Evolutionary conservation across 2,888 invertebrate species (phyloP).

Genomic region (Drosophila prolongata): DNA sequence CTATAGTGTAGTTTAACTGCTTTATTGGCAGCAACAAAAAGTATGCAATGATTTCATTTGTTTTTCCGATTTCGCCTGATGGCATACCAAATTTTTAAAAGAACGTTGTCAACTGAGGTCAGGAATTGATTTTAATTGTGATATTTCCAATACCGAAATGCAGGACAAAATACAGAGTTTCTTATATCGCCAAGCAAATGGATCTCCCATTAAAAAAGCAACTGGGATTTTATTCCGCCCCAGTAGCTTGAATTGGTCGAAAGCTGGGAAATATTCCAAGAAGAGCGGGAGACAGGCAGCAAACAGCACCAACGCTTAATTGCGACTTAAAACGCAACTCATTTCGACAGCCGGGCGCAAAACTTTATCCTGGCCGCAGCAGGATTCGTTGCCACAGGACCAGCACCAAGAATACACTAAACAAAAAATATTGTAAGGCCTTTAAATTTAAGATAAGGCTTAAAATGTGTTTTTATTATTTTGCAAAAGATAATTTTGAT

Average conservation of each 20-base stretch:
- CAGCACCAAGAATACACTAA: not conserved
- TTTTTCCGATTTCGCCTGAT: not conserved
- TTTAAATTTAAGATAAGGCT: too few species aligned
- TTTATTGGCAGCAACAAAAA: not conserved
- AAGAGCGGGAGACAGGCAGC: constrained; percentile 21
- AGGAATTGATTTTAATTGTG: not conserved
- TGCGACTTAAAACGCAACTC: constrained; percentile 72
- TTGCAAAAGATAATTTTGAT: too few species aligned
- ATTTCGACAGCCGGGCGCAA: constrained; percentile 54
- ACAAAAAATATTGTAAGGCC: not conserved
- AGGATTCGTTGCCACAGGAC: constrained; percentile 21
- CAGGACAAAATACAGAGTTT: not conserved
- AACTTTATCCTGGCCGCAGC: constrained; percentile 52
- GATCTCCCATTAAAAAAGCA: constrained; percentile 1
- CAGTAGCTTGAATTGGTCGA: not conserved
- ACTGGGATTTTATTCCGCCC: constrained; percentile 1
- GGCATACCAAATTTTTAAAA: not conserved
- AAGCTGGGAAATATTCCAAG: not conserved
- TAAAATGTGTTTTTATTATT: not conserved
- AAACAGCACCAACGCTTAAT: constrained; percentile 60
- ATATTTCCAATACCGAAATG: too few species aligned
- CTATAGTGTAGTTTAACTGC: not conserved
- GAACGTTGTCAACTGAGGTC: too few species aligned
- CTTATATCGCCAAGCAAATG: not conserved
- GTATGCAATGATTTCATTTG: constrained; percentile 1